phyloP scores from a whole-genome alignment of 2,888 invertebrate species.

The Diabrotica balteata region DNA sequence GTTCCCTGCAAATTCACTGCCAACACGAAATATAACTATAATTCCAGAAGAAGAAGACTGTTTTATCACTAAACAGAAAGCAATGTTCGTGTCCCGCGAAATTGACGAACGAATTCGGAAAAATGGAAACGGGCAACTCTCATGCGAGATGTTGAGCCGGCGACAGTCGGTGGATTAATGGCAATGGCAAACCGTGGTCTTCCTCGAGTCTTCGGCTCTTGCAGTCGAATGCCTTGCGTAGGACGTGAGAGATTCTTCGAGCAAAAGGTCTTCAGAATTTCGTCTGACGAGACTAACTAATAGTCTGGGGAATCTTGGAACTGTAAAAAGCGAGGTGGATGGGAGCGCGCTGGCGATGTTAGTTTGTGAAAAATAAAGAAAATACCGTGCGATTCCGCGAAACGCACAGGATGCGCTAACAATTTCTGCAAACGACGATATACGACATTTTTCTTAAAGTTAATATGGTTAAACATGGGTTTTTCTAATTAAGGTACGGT shows the following conservation, averaged over 20 bases:
- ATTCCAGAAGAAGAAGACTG: conserved; percentile 4
- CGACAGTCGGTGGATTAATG: conserved; percentile 15
- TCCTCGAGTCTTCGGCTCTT: conserved; percentile 13
- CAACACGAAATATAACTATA: conserved; percentile 1
- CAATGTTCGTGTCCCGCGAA: conserved; percentile 8
- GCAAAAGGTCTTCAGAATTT: conserved; percentile 29
- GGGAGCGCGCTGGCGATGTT: neutral
- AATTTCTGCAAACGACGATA: neutral
- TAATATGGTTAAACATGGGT: no score
- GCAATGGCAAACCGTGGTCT: conserved; percentile 11
- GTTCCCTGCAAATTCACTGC: neutral
- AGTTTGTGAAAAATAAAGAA: conserved; percentile 3
- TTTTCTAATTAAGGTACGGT: no score
- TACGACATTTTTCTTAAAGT: no score
- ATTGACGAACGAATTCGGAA: conserved; percentile 7
- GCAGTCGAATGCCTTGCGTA: conserved; percentile 22
- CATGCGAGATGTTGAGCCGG: conserved; percentile 15
- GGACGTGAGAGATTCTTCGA: conserved; percentile 17
- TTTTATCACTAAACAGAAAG: neutral
- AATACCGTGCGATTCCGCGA: conserved; percentile 6
- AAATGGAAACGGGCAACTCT: conserved; percentile 12
- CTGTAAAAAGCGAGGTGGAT: neutral
- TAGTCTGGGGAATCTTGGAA: conserved; percentile 21
- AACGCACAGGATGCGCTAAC: neutral
- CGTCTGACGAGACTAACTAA: conserved; percentile 31